Evolutionary conservation across 1,140 invertebrate genomes (phyloP).

Genomic region (Liolophura sinensis): DNA sequence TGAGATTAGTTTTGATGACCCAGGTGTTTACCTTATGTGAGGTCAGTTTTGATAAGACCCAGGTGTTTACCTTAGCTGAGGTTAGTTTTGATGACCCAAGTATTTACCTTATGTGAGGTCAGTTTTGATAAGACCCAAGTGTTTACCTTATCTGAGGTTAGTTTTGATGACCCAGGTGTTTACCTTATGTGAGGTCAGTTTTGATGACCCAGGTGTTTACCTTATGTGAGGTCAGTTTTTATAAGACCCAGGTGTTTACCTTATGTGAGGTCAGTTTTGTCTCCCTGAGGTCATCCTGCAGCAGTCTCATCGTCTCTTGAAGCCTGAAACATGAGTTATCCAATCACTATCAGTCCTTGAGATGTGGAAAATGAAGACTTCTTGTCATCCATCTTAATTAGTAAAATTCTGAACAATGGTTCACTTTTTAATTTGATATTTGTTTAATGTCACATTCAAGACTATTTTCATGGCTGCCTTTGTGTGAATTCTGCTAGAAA

Average conservation of each 20-base stretch:
- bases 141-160: neutral
- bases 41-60: no score
- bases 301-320: slow-evolving; percentile 40
- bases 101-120: neutral
- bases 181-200: slow-evolving; percentile 14
- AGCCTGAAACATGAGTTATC: slow-evolving; percentile 20
- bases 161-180: slow-evolving; percentile 8
- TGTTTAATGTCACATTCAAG: no score
- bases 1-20: no score
- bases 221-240: neutral
- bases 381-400: neutral
- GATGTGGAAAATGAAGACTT: neutral
- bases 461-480: neutral
- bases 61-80: slow-evolving; percentile 12
- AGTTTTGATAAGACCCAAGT: neutral
- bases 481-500: no score
- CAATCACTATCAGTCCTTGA: neutral
- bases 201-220: slow-evolving; percentile 13
- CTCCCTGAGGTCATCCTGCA: slow-evolving; percentile 36
- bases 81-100: slow-evolving; percentile 3
- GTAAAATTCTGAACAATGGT: neutral
- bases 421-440: no score
- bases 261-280: slow-evolving; percentile 18
- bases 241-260: slow-evolving; percentile 4
- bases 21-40: no score